A percentile compares a stretch with the other conserved stretches of the same genome.
Conservation (phyloP, 2,797 vertebrate genomes). For the Arnoldichthys spilopterus region DNA sequence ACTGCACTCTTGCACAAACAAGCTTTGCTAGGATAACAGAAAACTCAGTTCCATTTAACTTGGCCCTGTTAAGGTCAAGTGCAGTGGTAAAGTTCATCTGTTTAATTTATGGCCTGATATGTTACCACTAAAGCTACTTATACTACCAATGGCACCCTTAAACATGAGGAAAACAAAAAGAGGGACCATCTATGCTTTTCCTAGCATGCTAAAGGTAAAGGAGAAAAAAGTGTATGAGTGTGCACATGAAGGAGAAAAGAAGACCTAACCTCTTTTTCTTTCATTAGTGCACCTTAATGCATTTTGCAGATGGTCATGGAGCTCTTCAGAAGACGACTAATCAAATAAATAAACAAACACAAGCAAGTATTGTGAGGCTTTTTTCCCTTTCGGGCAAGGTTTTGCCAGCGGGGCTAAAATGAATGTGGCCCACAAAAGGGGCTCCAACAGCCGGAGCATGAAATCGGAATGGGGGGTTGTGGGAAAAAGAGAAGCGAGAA, state of each 20-base stretch:
- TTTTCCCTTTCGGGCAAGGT: conserved; percentile 69
- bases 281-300: conserved; percentile 79
- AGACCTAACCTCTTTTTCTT: conserved; percentile 62
- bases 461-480: conserved; percentile 82
- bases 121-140: conserved; percentile 24
- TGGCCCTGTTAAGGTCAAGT: neutral
- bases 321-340: conserved; percentile 43
- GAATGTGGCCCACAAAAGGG: conserved; percentile 74
- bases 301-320: conserved; percentile 81
- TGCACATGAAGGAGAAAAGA: neutral
- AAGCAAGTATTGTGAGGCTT: conserved; percentile 66
- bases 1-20: conserved; percentile 48
- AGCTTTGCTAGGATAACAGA: conserved; percentile 50
- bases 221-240: neutral
- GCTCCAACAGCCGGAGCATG: conserved; percentile 82
- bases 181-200: conserved; percentile 7
- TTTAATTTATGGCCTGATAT: conserved; percentile 30
- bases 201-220: neutral
- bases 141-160: neutral
- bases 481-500: conserved; percentile 40
- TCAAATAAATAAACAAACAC: conserved; percentile 68
- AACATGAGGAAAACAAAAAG: neutral
- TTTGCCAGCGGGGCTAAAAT: conserved; percentile 80
- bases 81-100: conserved; percentile 19
- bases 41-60: conserved; percentile 26